Evolutionary conservation across 2,888 invertebrate genomes (phyloP).

Genomic region (Thereva unica): DNA sequence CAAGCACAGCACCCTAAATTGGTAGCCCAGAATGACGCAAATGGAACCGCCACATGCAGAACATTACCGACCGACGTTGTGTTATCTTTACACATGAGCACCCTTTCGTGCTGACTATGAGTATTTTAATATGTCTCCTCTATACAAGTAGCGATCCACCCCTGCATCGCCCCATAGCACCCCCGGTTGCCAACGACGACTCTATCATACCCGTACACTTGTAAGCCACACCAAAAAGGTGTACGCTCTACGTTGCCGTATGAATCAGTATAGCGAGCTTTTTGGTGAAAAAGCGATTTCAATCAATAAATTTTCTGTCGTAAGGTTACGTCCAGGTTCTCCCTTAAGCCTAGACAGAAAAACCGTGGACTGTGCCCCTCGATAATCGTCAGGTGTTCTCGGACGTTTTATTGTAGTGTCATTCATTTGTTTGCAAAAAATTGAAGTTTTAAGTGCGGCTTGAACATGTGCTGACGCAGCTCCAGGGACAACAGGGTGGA

Average conservation of each 20-base stretch:
- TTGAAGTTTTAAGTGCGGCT: conserved; percentile 50
- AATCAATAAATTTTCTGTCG: conserved; percentile 42
- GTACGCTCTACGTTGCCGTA: not conserved
- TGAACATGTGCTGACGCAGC: conserved; percentile 51
- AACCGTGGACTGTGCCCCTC: conserved; percentile 15
- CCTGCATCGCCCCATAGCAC: not conserved
- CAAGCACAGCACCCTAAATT: conserved; percentile 22
- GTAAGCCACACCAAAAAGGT: conserved; percentile 7
- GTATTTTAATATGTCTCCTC: conserved; percentile 13
- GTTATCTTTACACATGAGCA: conserved; percentile 36
- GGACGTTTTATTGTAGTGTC: conserved; percentile 37
- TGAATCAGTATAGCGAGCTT: conserved; percentile 22
- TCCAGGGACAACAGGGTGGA: conserved; percentile 43
- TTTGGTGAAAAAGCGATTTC: conserved; percentile 37
- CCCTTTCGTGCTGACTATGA: conserved; percentile 12
- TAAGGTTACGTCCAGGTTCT: conserved; percentile 37
- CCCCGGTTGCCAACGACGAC: not conserved
- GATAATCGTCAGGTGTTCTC: conserved; percentile 16
- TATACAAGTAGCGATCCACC: not conserved
- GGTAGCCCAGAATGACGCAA: conserved; percentile 30
- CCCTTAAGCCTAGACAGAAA: conserved; percentile 22
- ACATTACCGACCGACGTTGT: conserved; percentile 24
- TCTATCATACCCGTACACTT: not conserved
- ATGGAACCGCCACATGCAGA: conserved; percentile 29
- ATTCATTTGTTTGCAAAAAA: conserved; percentile 49